phyloP scores from a whole-genome alignment of 2,113 vertebrate species.

The Felis chaus region DNA sequence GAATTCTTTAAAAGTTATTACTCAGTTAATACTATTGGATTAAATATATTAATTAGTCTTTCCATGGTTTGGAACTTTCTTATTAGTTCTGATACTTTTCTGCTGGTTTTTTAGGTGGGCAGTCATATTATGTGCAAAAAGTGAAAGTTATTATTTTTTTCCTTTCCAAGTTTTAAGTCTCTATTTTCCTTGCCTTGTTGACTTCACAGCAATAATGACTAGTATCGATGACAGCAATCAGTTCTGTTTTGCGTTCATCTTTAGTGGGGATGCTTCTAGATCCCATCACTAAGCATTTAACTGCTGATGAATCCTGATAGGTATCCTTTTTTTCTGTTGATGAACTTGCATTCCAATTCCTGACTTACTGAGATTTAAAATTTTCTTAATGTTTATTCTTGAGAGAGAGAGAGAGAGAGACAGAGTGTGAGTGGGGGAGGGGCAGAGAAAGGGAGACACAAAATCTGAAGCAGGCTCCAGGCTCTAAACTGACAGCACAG shows the following conservation, averaged over 20 bases:
- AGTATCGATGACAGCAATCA: not conserved
- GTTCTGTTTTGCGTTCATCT: not conserved
- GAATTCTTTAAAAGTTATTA: conserved; percentile 21
- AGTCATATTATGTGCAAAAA: not conserved
- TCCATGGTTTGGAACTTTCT: not conserved
- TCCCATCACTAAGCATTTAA: not conserved
- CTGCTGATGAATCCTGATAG: not conserved
- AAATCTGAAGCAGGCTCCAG: too few species aligned
- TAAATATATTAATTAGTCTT: not conserved
- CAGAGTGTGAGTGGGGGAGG: too few species aligned
- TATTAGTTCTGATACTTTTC: conserved; percentile 15
- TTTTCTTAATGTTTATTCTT: too few species aligned
- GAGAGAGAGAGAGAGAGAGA: too few species aligned
- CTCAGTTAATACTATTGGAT: not conserved
- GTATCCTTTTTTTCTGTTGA: conserved; percentile 6
- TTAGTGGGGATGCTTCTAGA: not conserved
- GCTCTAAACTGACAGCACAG: too few species aligned
- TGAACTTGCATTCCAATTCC: not conserved
- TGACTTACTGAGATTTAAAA: not conserved
- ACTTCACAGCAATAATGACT: not conserved
- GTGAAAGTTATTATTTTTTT: not conserved
- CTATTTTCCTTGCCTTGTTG: conserved; percentile 5
- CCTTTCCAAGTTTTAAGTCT: not conserved
- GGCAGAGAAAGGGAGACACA: too few species aligned
- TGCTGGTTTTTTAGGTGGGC: not conserved